Evolutionary conservation across 92 coral and sea anemone species (phyloP).

Genomic region (Phenganax subtilis): DNA sequence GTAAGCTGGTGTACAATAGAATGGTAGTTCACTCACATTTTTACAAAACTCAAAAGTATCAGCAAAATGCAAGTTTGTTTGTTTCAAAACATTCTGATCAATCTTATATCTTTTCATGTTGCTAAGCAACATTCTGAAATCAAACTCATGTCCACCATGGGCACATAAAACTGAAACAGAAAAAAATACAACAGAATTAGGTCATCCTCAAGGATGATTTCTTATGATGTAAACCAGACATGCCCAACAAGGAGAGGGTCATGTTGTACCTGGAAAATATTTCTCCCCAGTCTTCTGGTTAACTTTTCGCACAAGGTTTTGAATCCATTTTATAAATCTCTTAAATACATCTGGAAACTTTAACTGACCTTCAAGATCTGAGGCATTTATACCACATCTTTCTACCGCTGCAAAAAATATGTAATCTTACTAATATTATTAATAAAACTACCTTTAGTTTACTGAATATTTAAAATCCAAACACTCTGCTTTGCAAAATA

Average conservation of each 20-base stretch:
- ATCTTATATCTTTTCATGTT: conserved; percentile 76
- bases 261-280: conserved; percentile 73
- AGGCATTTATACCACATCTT: conserved; percentile 63
- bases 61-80: conserved; percentile 79
- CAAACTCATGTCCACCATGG: conserved; percentile 84
- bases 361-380: conserved; percentile 52
- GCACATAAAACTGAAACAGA: conserved; percentile 76
- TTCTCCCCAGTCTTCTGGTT: conserved; percentile 42
- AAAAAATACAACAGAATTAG: background rate
- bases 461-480: no score
- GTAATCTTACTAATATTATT: no score
- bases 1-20: no score
- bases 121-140: conserved; percentile 72
- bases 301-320: conserved; percentile 59
- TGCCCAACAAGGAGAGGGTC: background rate
- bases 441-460: no score
- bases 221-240: background rate
- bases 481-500: no score
- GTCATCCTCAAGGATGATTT: background rate
- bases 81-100: conserved; percentile 49
- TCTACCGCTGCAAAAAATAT: conserved; percentile 46
- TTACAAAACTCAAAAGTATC: conserved; percentile 73
- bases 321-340: conserved; percentile 72
- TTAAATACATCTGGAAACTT: conserved; percentile 48
- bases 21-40: conserved; percentile 45